Conservation (phyloP, 2,113 vertebrate genomes). For the Neogobius melanostomus region DNA sequence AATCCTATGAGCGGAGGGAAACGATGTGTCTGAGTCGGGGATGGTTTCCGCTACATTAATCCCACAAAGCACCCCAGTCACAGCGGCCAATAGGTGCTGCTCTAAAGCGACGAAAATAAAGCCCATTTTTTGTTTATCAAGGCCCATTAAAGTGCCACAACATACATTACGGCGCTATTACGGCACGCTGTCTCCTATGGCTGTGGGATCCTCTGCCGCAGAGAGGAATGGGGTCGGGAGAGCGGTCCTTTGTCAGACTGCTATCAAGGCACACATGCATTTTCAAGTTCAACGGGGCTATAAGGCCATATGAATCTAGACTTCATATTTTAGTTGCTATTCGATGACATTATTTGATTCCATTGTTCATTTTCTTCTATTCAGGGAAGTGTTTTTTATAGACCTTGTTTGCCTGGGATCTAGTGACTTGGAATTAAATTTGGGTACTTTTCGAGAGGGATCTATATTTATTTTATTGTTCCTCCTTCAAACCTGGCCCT, state of each 20-base stretch:
- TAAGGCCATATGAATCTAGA: not conserved
- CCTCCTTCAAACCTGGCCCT: too few relatives aligned
- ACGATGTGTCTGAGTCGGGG: constrained; percentile 11
- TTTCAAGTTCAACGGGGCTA: not conserved
- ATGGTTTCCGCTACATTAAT: constrained; percentile 40
- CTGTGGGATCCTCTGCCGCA: constrained; percentile 5
- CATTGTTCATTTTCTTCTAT: too few relatives aligned
- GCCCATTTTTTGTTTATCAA: constrained; percentile 38
- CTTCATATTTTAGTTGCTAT: too few relatives aligned
- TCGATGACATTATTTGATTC: too few relatives aligned
- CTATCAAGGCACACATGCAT: constrained; percentile 1
- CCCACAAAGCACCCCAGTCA: constrained; percentile 15
- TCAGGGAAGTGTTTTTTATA: too few relatives aligned
- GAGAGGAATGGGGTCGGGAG: constrained; percentile 30
- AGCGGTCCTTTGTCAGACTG: not conserved
- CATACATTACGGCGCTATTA: constrained; percentile 34
- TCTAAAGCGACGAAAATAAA: constrained; percentile 13
- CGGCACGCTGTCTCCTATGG: constrained; percentile 31
- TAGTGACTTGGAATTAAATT: too few relatives aligned
- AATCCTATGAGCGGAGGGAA: constrained; percentile 6
- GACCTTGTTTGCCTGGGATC: too few relatives aligned
- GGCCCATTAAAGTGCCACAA: constrained; percentile 36
- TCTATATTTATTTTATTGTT: too few relatives aligned
- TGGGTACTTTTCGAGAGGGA: too few relatives aligned
- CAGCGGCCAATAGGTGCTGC: constrained; percentile 11